Percentiles rank a stretch among this genome's conserved stretches.
These are phyloP conservation scores for Palloptera scutellata DNA, from an alignment of 2,888 invertebrate species.

Conservation along the genomic window DNA sequence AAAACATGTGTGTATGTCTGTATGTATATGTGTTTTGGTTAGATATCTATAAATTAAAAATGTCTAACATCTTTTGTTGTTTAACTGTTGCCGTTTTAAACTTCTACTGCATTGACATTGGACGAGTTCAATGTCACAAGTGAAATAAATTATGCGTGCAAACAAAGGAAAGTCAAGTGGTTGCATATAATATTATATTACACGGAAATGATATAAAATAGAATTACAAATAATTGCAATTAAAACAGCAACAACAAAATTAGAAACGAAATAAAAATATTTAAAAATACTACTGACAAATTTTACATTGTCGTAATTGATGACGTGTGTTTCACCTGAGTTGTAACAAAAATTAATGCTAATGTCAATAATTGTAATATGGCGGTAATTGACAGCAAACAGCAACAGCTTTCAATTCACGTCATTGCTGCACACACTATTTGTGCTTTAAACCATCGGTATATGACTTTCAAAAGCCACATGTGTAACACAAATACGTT, in stretches of 20 bases:
- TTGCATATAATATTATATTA: no score
- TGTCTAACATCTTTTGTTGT: no score
- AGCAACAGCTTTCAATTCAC: constrained; percentile 7
- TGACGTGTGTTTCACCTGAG: no score
- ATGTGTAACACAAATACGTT: no score
- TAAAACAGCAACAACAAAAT: not conserved
- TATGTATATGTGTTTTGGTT: no score
- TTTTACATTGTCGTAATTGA: not conserved
- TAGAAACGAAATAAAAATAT: not conserved
- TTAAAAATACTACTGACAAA: not conserved
- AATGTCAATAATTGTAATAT: no score
- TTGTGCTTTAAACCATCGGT: no score
- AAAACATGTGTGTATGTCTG: no score
- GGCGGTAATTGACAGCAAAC: constrained; percentile 24
- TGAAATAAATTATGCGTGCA: constrained; percentile 35
- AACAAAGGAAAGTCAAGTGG: not conserved
- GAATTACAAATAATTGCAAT: not conserved
- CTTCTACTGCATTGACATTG: constrained; percentile 53
- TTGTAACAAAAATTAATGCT: no score
- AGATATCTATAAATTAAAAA: no score
- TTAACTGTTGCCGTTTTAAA: constrained; percentile 1
- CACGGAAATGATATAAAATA: no score
- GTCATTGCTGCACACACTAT: not conserved
- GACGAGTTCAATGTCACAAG: constrained; percentile 59
- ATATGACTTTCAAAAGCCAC: no score